Conservation (phyloP, 2,888 invertebrate species). For the Orchesella flavescens region DNA sequence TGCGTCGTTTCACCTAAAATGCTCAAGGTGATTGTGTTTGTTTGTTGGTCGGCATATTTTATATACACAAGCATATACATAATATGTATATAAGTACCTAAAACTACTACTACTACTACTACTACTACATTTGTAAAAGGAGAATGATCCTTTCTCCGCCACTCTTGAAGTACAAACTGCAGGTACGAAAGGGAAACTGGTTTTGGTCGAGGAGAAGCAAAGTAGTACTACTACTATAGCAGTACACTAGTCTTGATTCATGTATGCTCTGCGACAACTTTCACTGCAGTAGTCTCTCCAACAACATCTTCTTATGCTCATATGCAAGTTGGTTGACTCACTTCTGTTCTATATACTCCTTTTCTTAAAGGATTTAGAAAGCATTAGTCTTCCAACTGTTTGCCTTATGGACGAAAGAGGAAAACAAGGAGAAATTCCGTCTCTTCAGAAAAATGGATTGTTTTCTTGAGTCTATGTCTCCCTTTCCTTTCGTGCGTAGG, state of each 20-base stretch:
- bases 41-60: conserved; percentile 14
- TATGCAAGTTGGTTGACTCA: too few species aligned
- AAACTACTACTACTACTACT: too few species aligned
- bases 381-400: conserved; percentile 44
- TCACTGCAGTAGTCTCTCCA: too few species aligned
- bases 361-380: conserved; percentile 51
- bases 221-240: too few species aligned
- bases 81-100: background rate
- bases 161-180: too few species aligned
- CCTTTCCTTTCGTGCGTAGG: background rate
- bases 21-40: background rate
- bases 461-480: conserved; percentile 22
- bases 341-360: too few species aligned
- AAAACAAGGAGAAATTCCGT: conserved; percentile 19
- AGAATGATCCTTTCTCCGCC: too few species aligned
- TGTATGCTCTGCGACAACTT: conserved; percentile 11
- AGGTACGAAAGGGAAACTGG: background rate
- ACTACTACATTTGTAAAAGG: too few species aligned
- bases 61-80: background rate
- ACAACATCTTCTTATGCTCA: too few species aligned
- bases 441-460: conserved; percentile 29
- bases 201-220: too few species aligned
- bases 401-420: conserved; percentile 4
- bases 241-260: background rate
- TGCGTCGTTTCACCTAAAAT: background rate